Evolutionary conservation across 2,113 vertebrate genomes (phyloP).

Genomic region (Scolopax mira): DNA sequence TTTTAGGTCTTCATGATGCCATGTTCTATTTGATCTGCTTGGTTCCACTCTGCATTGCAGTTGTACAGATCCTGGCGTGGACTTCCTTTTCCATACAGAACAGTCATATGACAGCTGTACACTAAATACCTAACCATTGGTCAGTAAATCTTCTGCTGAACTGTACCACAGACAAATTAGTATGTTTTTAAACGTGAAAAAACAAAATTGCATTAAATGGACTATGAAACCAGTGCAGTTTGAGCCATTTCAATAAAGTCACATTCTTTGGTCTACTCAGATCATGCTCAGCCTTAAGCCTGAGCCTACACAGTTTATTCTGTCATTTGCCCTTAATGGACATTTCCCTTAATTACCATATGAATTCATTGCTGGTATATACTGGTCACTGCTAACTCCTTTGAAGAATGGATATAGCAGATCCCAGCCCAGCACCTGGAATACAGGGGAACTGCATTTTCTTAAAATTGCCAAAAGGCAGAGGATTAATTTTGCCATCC

Average conservation of each 20-base stretch:
- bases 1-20: conserved; percentile 76
- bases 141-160: conserved; percentile 45
- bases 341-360: background rate
- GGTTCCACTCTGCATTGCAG: conserved; percentile 79
- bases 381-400: background rate
- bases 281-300: background rate
- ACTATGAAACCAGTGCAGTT: background rate
- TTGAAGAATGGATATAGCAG: background rate
- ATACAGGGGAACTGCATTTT: background rate
- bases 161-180: background rate
- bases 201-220: background rate
- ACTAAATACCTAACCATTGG: background rate
- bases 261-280: background rate
- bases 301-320: background rate
- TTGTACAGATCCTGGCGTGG: conserved; percentile 82
- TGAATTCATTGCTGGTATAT: background rate
- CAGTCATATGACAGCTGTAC: conserved; percentile 72
- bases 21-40: conserved; percentile 89
- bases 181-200: background rate
- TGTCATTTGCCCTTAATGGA: background rate
- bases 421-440: background rate
- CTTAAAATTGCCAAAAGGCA: background rate
- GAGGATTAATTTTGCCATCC: background rate
- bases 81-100: conserved; percentile 83
- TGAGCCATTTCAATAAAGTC: background rate